Evolutionary conservation across 2,113 vertebrate species (phyloP).

Genomic region (Malurus elegans): DNA sequence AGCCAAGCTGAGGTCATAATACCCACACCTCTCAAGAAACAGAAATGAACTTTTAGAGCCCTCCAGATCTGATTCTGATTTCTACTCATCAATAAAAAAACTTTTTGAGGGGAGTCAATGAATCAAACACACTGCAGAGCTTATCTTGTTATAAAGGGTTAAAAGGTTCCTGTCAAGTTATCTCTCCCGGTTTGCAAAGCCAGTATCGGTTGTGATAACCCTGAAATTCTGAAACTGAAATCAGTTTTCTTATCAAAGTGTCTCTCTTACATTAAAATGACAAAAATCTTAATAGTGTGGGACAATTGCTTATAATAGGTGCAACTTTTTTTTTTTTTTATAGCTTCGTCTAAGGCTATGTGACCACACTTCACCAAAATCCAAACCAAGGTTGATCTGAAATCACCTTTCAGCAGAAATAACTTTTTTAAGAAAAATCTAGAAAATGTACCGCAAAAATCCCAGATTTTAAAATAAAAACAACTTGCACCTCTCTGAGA

Average conservation of each 20-base stretch:
- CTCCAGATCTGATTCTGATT: neutral
- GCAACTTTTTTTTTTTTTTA: neutral
- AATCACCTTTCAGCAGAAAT: neutral
- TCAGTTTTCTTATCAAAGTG: neutral
- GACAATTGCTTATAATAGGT: neutral
- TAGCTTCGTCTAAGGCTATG: neutral
- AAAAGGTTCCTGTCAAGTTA: neutral
- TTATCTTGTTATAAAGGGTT: neutral
- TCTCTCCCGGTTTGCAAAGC: neutral
- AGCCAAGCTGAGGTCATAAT: neutral
- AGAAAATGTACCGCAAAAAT: neutral
- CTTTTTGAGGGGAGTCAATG: neutral
- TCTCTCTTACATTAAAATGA: neutral
- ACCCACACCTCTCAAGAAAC: neutral
- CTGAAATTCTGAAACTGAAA: neutral
- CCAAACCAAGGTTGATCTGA: neutral
- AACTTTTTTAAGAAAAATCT: neutral
- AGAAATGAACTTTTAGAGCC: neutral
- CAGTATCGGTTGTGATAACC: neutral
- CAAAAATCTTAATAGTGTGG: neutral
- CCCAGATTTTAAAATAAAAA: neutral
- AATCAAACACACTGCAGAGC: neutral
- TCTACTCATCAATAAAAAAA: neutral
- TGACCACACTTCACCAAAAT: neutral
- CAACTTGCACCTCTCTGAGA: neutral